Base-by-base conservation (phyloP, 2,888 invertebrate genomes). In the Lycaena phlaeas region DNA sequence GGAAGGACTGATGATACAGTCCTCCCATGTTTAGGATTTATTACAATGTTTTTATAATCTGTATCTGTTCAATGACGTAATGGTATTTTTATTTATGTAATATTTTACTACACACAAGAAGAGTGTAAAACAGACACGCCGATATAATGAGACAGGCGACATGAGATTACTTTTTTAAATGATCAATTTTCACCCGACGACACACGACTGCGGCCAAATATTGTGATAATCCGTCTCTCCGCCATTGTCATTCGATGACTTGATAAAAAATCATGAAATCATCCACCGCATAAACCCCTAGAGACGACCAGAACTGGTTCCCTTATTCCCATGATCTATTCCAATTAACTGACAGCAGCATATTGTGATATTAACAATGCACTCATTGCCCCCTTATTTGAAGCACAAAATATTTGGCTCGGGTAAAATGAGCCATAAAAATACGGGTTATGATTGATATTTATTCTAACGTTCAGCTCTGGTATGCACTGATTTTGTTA, bases 281-380 rank as follows among this genome's bases (percentile, higher is more conserved):
- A 61, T 49, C 58, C 54, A 51, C 59, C 53, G 48, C 51, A 48
- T 44, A 67, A 64, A 75, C 82, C 82, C 78, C 51, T 60, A 70
- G 68, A 77, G 67, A 52, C 61, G 55, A 54, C 51, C 57, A 56
- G 58, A 64, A 61, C 61, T 56, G 54, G 64, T 66, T 70, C 74
- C 69, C 75, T 75, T 61, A 75, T 81, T 84, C 84, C 82, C 82
- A 84, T 82, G 81, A 84, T 84, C 84, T 84, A 84, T 84, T 82
- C 82, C 82, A 84, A 84, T 84, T 82, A 84, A 84, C 78, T 84
- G 84, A 84, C 84, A 84, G 81, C 68, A 64, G 70, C 84, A 81
- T 84, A 82, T 82, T 81, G 82, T 82, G 67, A 73, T 78, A 79
- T 71, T 78, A 84, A 77, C 82, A 82, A 82, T 77, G 60, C 68